Percentiles rank a stretch among this genome's conserved stretches.
Conservation (phyloP, 2,888 invertebrate species). For the Drosophila ochracea region DNA sequence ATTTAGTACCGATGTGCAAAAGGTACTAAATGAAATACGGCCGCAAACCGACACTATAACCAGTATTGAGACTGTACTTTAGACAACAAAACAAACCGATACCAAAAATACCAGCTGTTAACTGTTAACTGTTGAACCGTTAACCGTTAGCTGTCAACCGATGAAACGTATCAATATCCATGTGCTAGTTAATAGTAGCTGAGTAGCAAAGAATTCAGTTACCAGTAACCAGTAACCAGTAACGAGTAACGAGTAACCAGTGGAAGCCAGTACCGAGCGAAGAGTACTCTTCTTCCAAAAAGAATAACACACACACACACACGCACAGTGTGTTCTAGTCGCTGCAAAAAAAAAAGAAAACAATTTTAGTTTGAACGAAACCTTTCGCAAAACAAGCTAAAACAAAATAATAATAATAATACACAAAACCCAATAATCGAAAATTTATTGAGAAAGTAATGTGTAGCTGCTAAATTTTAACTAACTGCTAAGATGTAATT, state of each 20-base stretch:
- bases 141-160: slow-evolving; percentile 35
- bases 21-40: slow-evolving; percentile 86
- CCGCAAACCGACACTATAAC: slow-evolving; percentile 79
- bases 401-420: slow-evolving; percentile 1
- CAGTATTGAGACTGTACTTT: slow-evolving; percentile 85
- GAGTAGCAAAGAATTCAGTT: slow-evolving; percentile 29
- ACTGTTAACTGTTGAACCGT: slow-evolving; percentile 17
- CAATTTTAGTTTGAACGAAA: slow-evolving; percentile 31
- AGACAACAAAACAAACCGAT: slow-evolving; percentile 59
- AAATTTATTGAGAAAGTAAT: slow-evolving; percentile 52
- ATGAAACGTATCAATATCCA: slow-evolving; percentile 28
- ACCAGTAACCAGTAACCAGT: slow-evolving; percentile 28
- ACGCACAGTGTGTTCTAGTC: slow-evolving; percentile 39
- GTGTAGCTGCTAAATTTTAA: slow-evolving; percentile 73
- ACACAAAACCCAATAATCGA: slow-evolving; percentile 43
- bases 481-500: slow-evolving; percentile 79
- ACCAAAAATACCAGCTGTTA: slow-evolving; percentile 16
- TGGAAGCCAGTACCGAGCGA: slow-evolving; percentile 15
- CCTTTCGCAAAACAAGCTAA: not conserved
- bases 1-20: slow-evolving; percentile 94
- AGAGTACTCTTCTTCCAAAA: slow-evolving; percentile 19
- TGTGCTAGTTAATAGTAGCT: slow-evolving; percentile 47
- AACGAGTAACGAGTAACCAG: slow-evolving; percentile 26
- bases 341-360: slow-evolving; percentile 18
- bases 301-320: not conserved